Evolutionary conservation across 2,888 invertebrate genomes (phyloP).

Genomic region (Zelleria hepariella): DNA sequence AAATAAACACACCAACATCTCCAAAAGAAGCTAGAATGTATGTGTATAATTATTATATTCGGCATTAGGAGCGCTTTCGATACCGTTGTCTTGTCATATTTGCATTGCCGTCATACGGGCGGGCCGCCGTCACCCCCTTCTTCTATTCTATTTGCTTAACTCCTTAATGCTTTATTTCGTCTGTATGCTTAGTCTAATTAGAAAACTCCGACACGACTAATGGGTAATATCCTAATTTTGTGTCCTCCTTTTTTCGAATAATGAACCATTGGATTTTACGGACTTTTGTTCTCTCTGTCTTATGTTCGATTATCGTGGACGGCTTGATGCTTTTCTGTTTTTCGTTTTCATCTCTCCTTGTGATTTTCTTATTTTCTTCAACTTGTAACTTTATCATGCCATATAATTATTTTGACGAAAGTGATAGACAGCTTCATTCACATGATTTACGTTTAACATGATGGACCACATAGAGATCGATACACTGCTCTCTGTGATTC

Average conservation of each 20-base stretch:
- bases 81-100: slow-evolving; percentile 45
- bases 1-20: not conserved
- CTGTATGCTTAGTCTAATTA: slow-evolving; percentile 68
- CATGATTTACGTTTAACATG: too few relatives aligned
- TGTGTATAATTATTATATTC: slow-evolving; percentile 3
- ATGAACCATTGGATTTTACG: not conserved
- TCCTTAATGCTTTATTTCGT: slow-evolving; percentile 70
- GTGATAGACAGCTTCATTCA: too few relatives aligned
- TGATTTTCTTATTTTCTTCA: not conserved
- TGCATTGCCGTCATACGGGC: slow-evolving; percentile 47
- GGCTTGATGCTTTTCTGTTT: not conserved
- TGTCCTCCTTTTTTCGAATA: slow-evolving; percentile 3
- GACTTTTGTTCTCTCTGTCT: not conserved
- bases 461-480: too few relatives aligned
- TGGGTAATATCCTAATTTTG: slow-evolving; percentile 54
- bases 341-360: not conserved
- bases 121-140: slow-evolving; percentile 37
- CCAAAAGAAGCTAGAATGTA: not conserved
- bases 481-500: too few relatives aligned
- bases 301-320: not conserved
- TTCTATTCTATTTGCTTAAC: slow-evolving; percentile 57
- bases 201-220: slow-evolving; percentile 55
- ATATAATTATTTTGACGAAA: too few relatives aligned
- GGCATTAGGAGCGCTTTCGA: slow-evolving; percentile 1
- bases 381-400: too few relatives aligned